Evolutionary conservation across 2,797 vertebrate genomes (phyloP), one percentile per base, ranked within the genome.

Genomic region (Lycodopsis pacificus): DNA sequence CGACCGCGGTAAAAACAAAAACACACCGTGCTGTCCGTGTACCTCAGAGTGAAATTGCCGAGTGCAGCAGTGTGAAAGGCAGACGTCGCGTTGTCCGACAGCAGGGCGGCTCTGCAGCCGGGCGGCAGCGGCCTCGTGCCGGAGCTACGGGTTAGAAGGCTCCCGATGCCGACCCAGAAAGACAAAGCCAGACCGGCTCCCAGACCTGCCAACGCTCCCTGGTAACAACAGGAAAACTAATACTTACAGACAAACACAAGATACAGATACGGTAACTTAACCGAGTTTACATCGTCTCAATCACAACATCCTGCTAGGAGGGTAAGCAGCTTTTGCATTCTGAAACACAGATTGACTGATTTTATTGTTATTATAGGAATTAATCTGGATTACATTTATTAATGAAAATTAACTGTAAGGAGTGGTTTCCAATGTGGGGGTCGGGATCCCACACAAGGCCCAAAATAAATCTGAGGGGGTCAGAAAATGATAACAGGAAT

Each of bases 161-260:
- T 96, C 25, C 98, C 97, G 0, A 99, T 95, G 86, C 97, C 96
- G 0, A 99, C 84, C 98, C 98, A 99, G 88, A 98, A 97, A 4
- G 97, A 94, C 95, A 97, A 87, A 79, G 82, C 40, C 42, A 99
- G 95, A 17, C 97, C 97, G 0, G 93, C 86, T 22, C 93, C 81
- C 44, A 98, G 91, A 61, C 97, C 98, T 2, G 85, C 78, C 0
- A 96, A 0, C 0, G 98, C 98, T 3, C 98, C 98, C 98, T 99
- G 91, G 0, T 22, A 19, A 51, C 20, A 42, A 65, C 14, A 67
- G 54, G 7, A 66, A 14, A 27, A 40, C 15, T 6, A 74, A 12
- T n/a, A 38, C 12, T 61, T 46, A 27, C n/a, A n/a, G n/a, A n/a
- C n/a, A n/a, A n/a, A 64, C 40, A 30, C 25, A 44, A 30, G 22